Evolutionary conservation across 2,113 vertebrate genomes (phyloP), one percentile per base, ranked within the genome.

Genomic region (Scomber japonicus): DNA sequence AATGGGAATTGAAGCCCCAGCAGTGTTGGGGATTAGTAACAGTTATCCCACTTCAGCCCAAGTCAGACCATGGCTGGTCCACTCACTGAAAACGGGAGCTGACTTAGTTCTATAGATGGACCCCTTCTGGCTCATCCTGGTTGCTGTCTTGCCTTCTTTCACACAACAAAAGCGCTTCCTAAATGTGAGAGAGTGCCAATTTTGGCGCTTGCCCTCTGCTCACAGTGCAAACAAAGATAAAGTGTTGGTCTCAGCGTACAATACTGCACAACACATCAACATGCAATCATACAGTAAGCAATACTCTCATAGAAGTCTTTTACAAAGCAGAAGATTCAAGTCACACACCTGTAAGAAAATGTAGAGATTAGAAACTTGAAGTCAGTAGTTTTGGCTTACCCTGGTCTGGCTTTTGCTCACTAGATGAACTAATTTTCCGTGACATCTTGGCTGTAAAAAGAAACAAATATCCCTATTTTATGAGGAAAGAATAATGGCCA

Each of bases 381-480:
- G 64, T 80, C 56, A 85, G 46, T 61, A 66, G 78, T 72, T 74
- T 71, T 92, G 92, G 95, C 97, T 98, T 97, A 99, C 98, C 98
- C 95, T 94, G 88, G 82, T 98, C 97, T 93, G 96, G 93, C 95
- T 98, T 99, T 95, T 97, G 96, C 90, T 99, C 98, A 92, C 95
- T 95, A 95, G 96, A 95, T 87, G 96, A 96, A 95, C 96, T 98
- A 96, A 99, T 96, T 96, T 98, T 99, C 95, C 98, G 96, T 92
- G 98, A 99, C 96, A 98, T 97, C 96, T 96, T 99, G 91, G 98
- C 98, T 99, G 97, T 86, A 95, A 95, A 27, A 84, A 94, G 88
- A 95, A 91, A 94, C 85, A 95, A 82, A 94, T 57, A 91, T 35
- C 66, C 67, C 75, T 44, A 63, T 67, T 90, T 84, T 81, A 80